These are phyloP conservation scores for Drosophila orena DNA, from an alignment of 1,140 invertebrate genomes.

Conservation along the genomic window DNA sequence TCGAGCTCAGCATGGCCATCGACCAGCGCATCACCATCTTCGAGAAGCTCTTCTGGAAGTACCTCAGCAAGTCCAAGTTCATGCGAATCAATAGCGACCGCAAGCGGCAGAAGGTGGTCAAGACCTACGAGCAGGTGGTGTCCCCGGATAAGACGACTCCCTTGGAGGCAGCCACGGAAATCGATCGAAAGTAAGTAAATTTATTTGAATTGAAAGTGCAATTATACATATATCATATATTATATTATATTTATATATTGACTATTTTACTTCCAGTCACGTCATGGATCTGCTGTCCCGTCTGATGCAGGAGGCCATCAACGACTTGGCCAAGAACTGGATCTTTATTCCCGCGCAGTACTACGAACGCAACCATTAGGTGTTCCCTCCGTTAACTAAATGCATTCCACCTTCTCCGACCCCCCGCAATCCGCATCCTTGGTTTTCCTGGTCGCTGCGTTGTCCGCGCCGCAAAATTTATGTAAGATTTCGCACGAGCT, in stretches of 20 bases:
- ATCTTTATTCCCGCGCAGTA: constrained; percentile 70
- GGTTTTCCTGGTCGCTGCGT: constrained; percentile 1
- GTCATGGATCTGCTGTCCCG: constrained; percentile 60
- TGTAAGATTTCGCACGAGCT: constrained; percentile 55
- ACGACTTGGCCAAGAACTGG: constrained; percentile 77
- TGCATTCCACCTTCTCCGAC: constrained; percentile 33
- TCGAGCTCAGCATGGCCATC: constrained; percentile 72
- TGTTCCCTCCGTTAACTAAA: constrained; percentile 24
- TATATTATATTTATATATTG: too few relatives aligned
- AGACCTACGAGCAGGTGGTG: constrained; percentile 58
- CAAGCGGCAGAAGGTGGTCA: constrained; percentile 34
- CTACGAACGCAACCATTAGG: constrained; percentile 50
- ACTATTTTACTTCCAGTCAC: constrained; percentile 20
- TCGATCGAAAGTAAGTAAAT: constrained; percentile 50
- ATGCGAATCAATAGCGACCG: constrained; percentile 64
- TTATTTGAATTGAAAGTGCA: too few relatives aligned
- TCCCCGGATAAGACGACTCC: not conserved
- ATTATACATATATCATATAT: too few relatives aligned
- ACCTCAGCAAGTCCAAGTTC: constrained; percentile 72
- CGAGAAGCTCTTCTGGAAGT: constrained; percentile 81
- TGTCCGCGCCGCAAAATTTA: constrained; percentile 57
- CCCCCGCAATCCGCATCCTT: constrained; percentile 9
- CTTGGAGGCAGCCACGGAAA: constrained; percentile 1
- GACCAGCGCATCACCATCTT: constrained; percentile 75
- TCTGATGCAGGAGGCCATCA: constrained; percentile 64